Percentiles rank a stretch among this genome's conserved stretches.
phyloP scores from a whole-genome alignment of 2,888 invertebrate species.

The Drosophila buzzatii region DNA sequence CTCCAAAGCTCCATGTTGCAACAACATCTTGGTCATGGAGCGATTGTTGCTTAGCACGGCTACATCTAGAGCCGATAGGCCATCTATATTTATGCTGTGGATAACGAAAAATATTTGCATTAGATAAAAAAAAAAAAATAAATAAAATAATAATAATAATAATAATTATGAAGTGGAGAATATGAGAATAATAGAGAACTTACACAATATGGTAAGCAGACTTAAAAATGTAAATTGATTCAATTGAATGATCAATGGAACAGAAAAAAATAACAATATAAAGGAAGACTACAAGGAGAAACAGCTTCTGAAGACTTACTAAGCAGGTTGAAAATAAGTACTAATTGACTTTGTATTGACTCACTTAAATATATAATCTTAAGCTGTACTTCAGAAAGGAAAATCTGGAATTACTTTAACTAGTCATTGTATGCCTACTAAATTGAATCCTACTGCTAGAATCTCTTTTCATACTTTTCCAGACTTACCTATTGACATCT shows the following conservation, averaged over 20 bases:
- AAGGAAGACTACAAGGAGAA: too few species aligned
- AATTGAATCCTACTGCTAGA: background rate
- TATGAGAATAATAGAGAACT: background rate
- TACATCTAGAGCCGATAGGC: slow-evolving; percentile 95
- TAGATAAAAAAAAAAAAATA: background rate
- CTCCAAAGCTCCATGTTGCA: slow-evolving; percentile 94
- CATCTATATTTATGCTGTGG: slow-evolving; percentile 93
- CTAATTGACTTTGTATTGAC: too few species aligned
- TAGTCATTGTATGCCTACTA: background rate
- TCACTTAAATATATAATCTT: too few species aligned
- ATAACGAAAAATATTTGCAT: background rate
- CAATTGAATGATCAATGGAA: background rate
- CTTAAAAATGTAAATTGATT: background rate
- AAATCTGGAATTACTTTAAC: background rate
- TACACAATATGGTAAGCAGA: too few species aligned
- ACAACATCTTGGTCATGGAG: slow-evolving; percentile 94
- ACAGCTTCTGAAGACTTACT: background rate
- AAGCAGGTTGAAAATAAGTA: background rate
- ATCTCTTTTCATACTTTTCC: background rate
- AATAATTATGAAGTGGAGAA: background rate
- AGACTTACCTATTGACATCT: slow-evolving; percentile 94
- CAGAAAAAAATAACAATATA: background rate
- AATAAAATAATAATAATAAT: background rate
- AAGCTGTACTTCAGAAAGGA: background rate
- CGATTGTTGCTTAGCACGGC: slow-evolving; percentile 96